Base-by-base conservation (phyloP, 1,140 invertebrate species). In the Adoxophyes honmai region DNA sequence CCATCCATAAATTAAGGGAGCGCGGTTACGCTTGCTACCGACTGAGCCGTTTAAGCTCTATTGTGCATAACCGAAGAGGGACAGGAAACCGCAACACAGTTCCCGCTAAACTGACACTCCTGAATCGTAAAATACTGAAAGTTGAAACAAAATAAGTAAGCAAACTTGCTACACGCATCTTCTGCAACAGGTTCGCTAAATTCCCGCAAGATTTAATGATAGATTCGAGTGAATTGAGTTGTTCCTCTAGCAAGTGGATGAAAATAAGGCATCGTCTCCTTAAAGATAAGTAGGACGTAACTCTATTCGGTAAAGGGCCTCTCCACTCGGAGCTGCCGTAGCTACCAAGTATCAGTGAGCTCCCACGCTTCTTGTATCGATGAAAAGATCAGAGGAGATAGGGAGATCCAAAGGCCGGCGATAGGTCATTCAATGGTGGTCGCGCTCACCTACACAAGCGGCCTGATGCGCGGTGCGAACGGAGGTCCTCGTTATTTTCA, bases 271-370 rank as follows among this genome's bases (percentile, higher is more conserved):
- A 80, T 55, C 75, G 72, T 80, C 75, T 75, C 68, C 78, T 85
- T 81, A 83, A 78, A 83, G 75, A 82, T 86, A 86, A 86, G 80
- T 83, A 85, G 73, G 74, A 82, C 75, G 81, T 85, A 83, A 86
- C 83, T 80, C 81, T 80, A 84, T 86, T 84, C 79, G 64, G 75
- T 74, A 78, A 86, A 83, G 79, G 80, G 81, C 76, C 83, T 83
- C 83, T 86, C 76, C 68, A 77, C 70, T 78, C 70, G 73, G 67
- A 64, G 68, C 68, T 69, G 37, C 66, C 70, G 70, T 73, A 74
- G 73, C 62, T 70, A 70, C 80, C 82, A 83, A 74, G 61, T 68
- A 73, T 62, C 60, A 52, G 52, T 70, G 82, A 83, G 63, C 82
- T 59, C 52, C 67, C 68, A 56, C 66, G 62, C 65, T 67, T 67